These are phyloP conservation scores for Poecilia gillii DNA, from an alignment of 2,797 vertebrate genomes.

Conservation along the genomic window DNA sequence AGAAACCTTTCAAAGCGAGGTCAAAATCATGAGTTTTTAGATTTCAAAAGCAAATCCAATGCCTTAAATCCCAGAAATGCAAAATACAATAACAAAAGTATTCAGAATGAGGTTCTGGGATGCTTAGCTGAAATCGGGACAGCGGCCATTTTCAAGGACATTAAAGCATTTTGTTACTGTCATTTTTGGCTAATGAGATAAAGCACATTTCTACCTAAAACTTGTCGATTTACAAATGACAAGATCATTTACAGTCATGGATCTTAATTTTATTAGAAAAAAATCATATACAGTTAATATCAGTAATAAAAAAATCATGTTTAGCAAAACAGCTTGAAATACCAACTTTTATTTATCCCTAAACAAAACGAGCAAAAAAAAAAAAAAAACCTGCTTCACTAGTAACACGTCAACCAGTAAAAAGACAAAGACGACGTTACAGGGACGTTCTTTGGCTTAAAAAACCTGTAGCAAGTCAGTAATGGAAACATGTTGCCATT, in stretches of 20 bases:
- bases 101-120: no score
- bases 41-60: neutral
- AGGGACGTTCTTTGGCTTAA: conserved; percentile 93
- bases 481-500: conserved; percentile 52
- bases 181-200: no score
- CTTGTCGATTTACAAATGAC: neutral
- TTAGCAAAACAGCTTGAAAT: conserved; percentile 50
- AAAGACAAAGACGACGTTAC: conserved; percentile 54
- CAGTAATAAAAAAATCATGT: neutral
- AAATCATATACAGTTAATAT: neutral
- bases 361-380: neutral
- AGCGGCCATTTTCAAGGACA: no score
- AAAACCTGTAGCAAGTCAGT: conserved; percentile 80
- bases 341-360: conserved; percentile 66
- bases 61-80: neutral
- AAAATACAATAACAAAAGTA: neutral
- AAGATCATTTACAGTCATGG: neutral
- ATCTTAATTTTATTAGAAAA: neutral
- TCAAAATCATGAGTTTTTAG: neutral
- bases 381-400: conserved; percentile 42
- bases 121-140: no score
- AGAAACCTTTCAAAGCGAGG: neutral
- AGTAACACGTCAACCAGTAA: conserved; percentile 58
- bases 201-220: no score
- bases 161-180: no score